Evolutionary conservation across 2,888 invertebrate species (phyloP).

Genomic region (Amphipyra tragopoginis): DNA sequence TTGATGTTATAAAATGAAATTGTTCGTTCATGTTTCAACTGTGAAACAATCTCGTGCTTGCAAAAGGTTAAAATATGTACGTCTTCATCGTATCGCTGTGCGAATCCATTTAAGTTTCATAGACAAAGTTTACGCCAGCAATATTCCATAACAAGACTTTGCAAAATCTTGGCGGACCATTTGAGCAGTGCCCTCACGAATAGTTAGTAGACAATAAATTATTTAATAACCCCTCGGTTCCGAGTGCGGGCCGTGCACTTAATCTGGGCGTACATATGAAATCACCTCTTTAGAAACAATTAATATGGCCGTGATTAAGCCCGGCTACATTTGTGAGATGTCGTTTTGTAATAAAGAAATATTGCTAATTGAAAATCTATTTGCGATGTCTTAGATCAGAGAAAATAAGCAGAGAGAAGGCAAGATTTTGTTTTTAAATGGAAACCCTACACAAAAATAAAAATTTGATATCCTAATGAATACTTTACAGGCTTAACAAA

Average conservation of each 20-base stretch:
- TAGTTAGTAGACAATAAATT: constrained; percentile 88
- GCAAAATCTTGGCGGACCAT: constrained; percentile 81
- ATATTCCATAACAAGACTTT: constrained; percentile 80
- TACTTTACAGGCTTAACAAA: constrained; percentile 24
- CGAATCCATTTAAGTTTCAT: constrained; percentile 79
- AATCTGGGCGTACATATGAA: constrained; percentile 84
- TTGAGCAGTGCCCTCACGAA: constrained; percentile 80
- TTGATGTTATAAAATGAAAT: constrained; percentile 49
- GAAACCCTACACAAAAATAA: no score
- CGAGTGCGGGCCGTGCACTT: constrained; percentile 80
- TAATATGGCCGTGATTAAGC: constrained; percentile 74
- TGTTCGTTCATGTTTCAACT: constrained; percentile 40
- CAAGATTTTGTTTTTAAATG: no score
- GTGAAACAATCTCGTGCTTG: constrained; percentile 36
- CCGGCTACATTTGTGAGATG: constrained; percentile 40
- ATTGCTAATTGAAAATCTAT: constrained; percentile 30
- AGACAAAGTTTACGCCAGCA: constrained; percentile 78
- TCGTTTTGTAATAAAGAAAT: constrained; percentile 36
- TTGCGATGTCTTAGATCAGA: neutral
- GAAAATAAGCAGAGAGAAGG: no score
- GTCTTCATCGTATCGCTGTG: constrained; percentile 67
- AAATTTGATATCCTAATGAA: neutral
- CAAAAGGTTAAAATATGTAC: constrained; percentile 62
- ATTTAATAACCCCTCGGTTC: constrained; percentile 85
- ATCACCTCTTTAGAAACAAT: constrained; percentile 87